Conservation (phyloP, 1,140 invertebrate genomes). For the Diploscapter pachys region DNA sequence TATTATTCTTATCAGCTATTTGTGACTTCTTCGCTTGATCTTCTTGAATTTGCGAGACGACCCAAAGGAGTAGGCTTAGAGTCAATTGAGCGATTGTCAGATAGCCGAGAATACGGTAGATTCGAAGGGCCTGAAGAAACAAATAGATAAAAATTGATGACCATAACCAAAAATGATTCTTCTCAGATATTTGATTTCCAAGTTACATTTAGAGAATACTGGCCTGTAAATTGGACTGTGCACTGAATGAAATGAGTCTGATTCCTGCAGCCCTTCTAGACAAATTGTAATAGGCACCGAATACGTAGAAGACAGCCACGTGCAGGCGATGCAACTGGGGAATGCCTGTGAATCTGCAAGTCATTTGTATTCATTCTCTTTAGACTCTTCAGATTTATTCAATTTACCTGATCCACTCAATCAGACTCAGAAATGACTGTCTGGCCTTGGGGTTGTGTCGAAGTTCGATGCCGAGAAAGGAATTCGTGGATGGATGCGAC, state of each 20-base stretch:
- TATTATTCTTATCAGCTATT: conserved; percentile 6
- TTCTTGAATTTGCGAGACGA: conserved; percentile 1
- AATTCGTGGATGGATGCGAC: conserved; percentile 18
- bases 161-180: not conserved
- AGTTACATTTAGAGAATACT: not conserved
- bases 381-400: not conserved
- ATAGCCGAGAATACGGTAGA: conserved; percentile 31
- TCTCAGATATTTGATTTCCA: not conserved
- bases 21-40: conserved; percentile 4
- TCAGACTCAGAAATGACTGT: conserved; percentile 12
- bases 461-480: conserved; percentile 21
- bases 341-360: conserved; percentile 7
- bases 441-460: conserved; percentile 18
- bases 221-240: conserved; percentile 28
- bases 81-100: conserved; percentile 18
- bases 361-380: not conserved
- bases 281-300: conserved; percentile 29
- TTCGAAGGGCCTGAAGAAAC: conserved; percentile 27
- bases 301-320: conserved; percentile 30
- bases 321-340: conserved; percentile 27
- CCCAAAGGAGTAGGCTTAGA: not conserved
- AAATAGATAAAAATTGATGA: not conserved
- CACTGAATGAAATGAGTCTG: conserved; percentile 26
- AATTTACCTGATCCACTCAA: conserved; percentile 12
- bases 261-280: conserved; percentile 25